phyloP scores from a whole-genome alignment of 2,888 invertebrate genomes.

The Drosophila sordidula region DNA sequence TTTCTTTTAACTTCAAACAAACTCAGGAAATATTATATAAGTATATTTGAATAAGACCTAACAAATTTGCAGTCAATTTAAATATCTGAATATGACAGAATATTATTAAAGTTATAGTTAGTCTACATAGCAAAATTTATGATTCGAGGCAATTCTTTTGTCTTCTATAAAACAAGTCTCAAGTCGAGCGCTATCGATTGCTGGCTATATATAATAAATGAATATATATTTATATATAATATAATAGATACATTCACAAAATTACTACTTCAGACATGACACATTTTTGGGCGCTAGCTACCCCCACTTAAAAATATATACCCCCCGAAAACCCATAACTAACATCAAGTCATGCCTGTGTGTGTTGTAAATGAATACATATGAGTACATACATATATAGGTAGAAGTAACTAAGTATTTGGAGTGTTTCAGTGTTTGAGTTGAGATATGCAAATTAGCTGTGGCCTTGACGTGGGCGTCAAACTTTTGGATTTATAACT shows the following conservation, averaged over 20 bases:
- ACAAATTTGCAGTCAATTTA: background rate
- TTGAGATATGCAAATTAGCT: conserved; percentile 76
- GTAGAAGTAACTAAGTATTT: conserved; percentile 10
- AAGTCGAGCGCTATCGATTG: too few species aligned
- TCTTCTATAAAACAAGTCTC: too few species aligned
- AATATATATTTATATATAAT: background rate
- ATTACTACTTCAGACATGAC: background rate
- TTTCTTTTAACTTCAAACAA: too few species aligned
- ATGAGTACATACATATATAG: background rate
- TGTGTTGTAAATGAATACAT: conserved; percentile 21
- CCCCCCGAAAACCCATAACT: background rate
- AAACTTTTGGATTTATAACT: conserved; percentile 77
- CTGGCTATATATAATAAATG: background rate
- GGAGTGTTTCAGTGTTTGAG: conserved; percentile 33
- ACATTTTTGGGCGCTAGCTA: background rate
- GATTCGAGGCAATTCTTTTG: too few species aligned
- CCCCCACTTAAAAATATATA: background rate
- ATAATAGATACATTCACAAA: background rate
- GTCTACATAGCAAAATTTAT: too few species aligned
- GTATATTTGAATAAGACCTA: too few species aligned
- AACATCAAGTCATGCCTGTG: conserved; percentile 7
- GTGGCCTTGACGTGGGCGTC: conserved; percentile 79
- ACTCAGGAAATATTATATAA: too few species aligned
- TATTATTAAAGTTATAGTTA: background rate
- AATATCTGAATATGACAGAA: background rate